Evolutionary conservation across 2,113 vertebrate species (phyloP).

Genomic region (Larimichthys crocea): DNA sequence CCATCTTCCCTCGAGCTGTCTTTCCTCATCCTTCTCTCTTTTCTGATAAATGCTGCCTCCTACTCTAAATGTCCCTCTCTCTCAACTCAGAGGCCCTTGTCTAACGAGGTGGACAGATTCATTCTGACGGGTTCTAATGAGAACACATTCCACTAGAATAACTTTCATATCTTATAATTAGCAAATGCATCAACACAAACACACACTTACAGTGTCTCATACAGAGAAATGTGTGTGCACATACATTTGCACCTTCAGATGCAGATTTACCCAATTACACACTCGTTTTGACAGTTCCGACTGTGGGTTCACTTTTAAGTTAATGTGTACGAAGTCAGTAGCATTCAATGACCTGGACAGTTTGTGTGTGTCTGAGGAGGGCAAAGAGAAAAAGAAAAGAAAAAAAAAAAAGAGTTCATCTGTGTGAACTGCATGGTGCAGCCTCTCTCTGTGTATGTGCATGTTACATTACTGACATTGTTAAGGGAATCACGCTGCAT

Average conservation of each 20-base stretch:
- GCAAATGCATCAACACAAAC: neutral
- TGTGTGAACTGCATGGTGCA: conserved; percentile 10
- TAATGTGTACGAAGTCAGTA: conserved; percentile 6
- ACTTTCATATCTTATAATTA: conserved; percentile 43
- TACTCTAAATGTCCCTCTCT: conserved; percentile 27
- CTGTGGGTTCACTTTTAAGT: conserved; percentile 16
- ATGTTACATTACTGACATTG: conserved; percentile 56
- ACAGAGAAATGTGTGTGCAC: neutral
- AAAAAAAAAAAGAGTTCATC: too few relatives aligned
- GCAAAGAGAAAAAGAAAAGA: neutral
- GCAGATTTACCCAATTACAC: conserved; percentile 17
- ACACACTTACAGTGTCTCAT: neutral
- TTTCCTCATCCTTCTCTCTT: conserved; percentile 47
- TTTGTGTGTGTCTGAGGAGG: conserved; percentile 7
- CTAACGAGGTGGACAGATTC: conserved; percentile 58
- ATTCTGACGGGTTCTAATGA: conserved; percentile 66
- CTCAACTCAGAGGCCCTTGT: conserved; percentile 35
- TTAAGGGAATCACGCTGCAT: conserved; percentile 65
- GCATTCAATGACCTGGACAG: neutral
- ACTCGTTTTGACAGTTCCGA: neutral
- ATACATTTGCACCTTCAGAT: neutral
- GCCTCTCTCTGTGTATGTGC: conserved; percentile 13
- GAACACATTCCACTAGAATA: conserved; percentile 74
- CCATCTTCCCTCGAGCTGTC: conserved; percentile 41
- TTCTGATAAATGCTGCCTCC: conserved; percentile 28